Conservation (phyloP, 2,113 vertebrate species). For the Phoxinus phoxinus region DNA sequence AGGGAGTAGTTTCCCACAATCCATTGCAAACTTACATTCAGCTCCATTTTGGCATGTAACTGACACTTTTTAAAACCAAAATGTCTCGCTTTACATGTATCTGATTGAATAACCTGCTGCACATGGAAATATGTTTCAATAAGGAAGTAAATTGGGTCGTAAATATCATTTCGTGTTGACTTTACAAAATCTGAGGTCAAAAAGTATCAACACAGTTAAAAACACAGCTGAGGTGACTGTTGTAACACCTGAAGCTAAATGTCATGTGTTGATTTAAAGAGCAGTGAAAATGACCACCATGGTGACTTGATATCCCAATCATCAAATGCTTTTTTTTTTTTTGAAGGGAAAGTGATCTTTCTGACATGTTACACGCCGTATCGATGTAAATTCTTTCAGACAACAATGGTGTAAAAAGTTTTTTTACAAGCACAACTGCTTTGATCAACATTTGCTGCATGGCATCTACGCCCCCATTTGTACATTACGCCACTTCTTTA, state of each 20-base stretch:
- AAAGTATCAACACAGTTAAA: not conserved
- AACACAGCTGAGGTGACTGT: not conserved
- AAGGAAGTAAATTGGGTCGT: not conserved
- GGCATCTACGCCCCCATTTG: constrained; percentile 9
- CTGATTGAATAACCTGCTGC: not conserved
- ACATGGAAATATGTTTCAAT: not conserved
- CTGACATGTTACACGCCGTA: not conserved
- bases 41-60: not conserved
- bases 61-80: not conserved
- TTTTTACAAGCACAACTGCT: constrained; percentile 24
- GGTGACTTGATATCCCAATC: constrained; percentile 22
- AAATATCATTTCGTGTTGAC: constrained; percentile 16
- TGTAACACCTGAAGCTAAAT: not conserved
- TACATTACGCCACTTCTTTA: constrained; percentile 30
- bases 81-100: not conserved
- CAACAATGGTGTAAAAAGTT: not conserved
- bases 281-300: not conserved
- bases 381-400: not conserved
- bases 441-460: constrained; percentile 33
- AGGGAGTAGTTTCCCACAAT: not conserved
- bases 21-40: not conserved
- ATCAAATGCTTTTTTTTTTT: not conserved
- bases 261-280: not conserved
- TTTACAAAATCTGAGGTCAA: not conserved
- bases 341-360: no score